Percentiles rank a stretch among this genome's conserved stretches.
phyloP scores from a whole-genome alignment of 1,140 invertebrate species.

The Ostrea denselamellosa region DNA sequence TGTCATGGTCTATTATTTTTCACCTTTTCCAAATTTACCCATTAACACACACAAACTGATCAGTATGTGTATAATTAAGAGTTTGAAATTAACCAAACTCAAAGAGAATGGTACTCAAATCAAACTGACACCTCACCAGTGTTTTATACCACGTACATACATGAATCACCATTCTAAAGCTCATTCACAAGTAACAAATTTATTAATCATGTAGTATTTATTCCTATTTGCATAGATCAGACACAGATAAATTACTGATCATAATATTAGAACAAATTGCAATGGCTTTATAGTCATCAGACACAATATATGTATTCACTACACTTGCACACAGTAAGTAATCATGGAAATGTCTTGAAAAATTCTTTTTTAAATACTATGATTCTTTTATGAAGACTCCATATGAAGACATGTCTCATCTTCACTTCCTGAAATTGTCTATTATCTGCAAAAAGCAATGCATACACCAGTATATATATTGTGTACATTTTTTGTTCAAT shows the following conservation, averaged over 20 bases:
- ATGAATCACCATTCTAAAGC: too few species aligned
- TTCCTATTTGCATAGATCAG: slow-evolving; percentile 32
- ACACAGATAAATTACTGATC: slow-evolving; percentile 33
- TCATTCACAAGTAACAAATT: background rate
- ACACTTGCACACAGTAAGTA: background rate
- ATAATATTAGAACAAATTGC: slow-evolving; percentile 20
- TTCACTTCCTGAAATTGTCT: background rate
- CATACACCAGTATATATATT: background rate
- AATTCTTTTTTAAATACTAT: background rate
- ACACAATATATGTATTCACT: background rate
- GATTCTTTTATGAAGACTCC: background rate
- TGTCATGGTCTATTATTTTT: too few species aligned
- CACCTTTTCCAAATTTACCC: too few species aligned
- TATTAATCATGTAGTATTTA: slow-evolving; percentile 4
- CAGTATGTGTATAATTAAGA: too few species aligned
- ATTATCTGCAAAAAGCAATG: background rate
- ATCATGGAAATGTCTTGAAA: background rate
- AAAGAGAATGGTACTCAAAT: too few species aligned
- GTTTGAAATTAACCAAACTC: too few species aligned
- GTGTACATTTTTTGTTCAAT: background rate
- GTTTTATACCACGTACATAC: too few species aligned
- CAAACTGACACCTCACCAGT: too few species aligned
- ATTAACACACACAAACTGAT: too few species aligned
- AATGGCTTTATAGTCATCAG: background rate
- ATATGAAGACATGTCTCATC: background rate